Conservation (phyloP, 2,113 vertebrate genomes). For the Cinclus mexicanus region DNA sequence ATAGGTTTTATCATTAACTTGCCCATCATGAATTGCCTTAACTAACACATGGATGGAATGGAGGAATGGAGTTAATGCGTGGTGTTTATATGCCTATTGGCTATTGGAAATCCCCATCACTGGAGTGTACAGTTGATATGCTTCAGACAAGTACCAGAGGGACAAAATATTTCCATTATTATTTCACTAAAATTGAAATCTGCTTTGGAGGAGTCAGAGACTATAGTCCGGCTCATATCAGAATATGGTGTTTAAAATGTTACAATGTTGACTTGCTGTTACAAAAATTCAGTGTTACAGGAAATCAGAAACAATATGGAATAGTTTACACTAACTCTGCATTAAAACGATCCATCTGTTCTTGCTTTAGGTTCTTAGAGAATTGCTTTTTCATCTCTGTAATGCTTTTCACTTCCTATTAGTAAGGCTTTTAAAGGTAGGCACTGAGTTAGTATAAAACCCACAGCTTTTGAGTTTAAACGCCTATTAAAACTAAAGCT, state of each 20-base stretch:
- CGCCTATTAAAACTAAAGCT: slow-evolving; percentile 66
- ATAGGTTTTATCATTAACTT: background rate
- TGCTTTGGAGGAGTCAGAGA: slow-evolving; percentile 3
- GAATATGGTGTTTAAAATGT: slow-evolving; percentile 32
- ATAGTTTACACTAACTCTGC: slow-evolving; percentile 65
- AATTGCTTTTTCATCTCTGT: slow-evolving; percentile 62
- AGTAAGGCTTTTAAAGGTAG: slow-evolving; percentile 66
- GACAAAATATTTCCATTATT: slow-evolving; percentile 8
- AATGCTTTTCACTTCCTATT: slow-evolving; percentile 72
- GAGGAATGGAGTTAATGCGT: background rate
- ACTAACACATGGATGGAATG: background rate
- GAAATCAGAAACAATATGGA: slow-evolving; percentile 73
- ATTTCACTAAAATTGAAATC: slow-evolving; percentile 11
- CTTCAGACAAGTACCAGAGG: background rate
- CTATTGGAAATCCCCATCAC: background rate
- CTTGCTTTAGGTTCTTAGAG: slow-evolving; percentile 55
- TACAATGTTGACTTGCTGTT: slow-evolving; percentile 46
- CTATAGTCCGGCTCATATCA: background rate
- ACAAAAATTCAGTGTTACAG: slow-evolving; percentile 58
- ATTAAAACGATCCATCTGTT: slow-evolving; percentile 64
- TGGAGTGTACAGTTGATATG: background rate
- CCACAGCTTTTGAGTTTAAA: slow-evolving; percentile 65
- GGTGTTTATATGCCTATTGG: background rate
- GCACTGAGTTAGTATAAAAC: slow-evolving; percentile 58
- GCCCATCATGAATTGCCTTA: background rate